Conservation (phyloP, 2,113 vertebrate species). For the Irena cyanogastra region DNA sequence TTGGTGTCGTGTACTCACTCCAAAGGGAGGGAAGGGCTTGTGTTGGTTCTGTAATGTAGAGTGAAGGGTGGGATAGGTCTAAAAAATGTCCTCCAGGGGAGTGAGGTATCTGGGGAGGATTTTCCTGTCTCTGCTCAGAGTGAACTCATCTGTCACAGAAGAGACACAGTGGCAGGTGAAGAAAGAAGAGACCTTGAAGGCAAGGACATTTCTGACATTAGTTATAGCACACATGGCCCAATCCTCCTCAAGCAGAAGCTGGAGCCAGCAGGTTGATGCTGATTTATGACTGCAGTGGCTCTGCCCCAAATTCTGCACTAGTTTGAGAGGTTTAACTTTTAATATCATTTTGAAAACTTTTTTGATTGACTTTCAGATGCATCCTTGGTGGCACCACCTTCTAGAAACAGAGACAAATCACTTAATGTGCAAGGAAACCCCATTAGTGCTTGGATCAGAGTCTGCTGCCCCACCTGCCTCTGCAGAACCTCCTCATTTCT, state of each 20-base stretch:
- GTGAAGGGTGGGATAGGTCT: not conserved
- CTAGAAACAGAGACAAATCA: not conserved
- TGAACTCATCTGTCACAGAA: not conserved
- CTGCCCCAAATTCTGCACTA: constrained; percentile 34
- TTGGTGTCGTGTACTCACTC: not conserved
- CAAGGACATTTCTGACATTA: not conserved
- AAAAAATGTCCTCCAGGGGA: not conserved
- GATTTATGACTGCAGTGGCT: constrained; percentile 28
- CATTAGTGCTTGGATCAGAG: not conserved
- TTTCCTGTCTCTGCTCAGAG: not conserved
- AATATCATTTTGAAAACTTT: not conserved
- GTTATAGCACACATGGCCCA: not conserved
- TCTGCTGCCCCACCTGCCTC: not conserved
- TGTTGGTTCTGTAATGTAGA: rapidly evolving
- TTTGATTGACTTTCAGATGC: not conserved
- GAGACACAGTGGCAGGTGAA: not conserved
- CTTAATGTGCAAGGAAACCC: not conserved
- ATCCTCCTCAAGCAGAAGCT: not conserved
- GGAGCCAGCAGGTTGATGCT: not conserved
- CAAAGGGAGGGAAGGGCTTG: not conserved
- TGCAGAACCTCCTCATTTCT: not conserved
- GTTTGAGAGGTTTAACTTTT: not conserved
- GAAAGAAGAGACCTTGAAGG: not conserved
- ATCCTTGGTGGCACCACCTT: not conserved
- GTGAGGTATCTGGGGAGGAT: not conserved